Evolutionary conservation across 2,888 invertebrate genomes (phyloP).

Genomic region (Erebia epiphron): DNA sequence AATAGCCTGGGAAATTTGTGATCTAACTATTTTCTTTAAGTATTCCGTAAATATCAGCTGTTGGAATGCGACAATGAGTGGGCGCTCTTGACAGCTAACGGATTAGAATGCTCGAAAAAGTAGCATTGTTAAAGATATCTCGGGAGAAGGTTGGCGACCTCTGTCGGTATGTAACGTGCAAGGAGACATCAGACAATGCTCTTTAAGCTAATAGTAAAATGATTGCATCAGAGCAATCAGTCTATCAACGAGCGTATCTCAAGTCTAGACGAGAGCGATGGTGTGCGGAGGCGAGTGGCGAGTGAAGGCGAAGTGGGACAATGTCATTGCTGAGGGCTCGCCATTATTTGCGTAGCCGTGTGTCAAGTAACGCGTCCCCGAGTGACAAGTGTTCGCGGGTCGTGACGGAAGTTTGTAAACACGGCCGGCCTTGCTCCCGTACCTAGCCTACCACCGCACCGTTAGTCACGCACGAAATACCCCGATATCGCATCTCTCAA

Average conservation of each 20-base stretch:
- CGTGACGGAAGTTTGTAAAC: slow-evolving; percentile 81
- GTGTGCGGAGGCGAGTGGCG: slow-evolving; percentile 47
- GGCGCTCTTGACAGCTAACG: slow-evolving; percentile 33
- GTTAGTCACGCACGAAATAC: slow-evolving; percentile 65
- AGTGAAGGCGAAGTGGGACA: slow-evolving; percentile 64
- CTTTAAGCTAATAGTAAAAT: slow-evolving; percentile 47
- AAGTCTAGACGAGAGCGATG: slow-evolving; percentile 64
- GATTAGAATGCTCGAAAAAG: slow-evolving; percentile 31
- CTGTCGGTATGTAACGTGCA: slow-evolving; percentile 31
- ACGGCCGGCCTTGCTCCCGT: slow-evolving; percentile 75
- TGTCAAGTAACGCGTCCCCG: slow-evolving; percentile 58
- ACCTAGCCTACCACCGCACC: slow-evolving; percentile 3
- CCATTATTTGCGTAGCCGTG: slow-evolving; percentile 80
- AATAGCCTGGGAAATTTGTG: background rate
- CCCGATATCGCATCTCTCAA: slow-evolving; percentile 48
- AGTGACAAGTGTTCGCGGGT: slow-evolving; percentile 72
- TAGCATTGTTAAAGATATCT: slow-evolving; percentile 30
- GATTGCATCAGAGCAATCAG: slow-evolving; percentile 59
- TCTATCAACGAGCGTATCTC: slow-evolving; percentile 67
- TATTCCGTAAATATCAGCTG: slow-evolving; percentile 23
- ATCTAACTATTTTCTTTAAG: background rate
- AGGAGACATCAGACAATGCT: slow-evolving; percentile 37
- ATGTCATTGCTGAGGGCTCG: slow-evolving; percentile 77
- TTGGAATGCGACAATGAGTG: slow-evolving; percentile 28
- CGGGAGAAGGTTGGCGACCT: slow-evolving; percentile 40